These are phyloP conservation scores for Ectobius pallidus DNA, from an alignment of 2,888 invertebrate genomes.

Conservation along the genomic window DNA sequence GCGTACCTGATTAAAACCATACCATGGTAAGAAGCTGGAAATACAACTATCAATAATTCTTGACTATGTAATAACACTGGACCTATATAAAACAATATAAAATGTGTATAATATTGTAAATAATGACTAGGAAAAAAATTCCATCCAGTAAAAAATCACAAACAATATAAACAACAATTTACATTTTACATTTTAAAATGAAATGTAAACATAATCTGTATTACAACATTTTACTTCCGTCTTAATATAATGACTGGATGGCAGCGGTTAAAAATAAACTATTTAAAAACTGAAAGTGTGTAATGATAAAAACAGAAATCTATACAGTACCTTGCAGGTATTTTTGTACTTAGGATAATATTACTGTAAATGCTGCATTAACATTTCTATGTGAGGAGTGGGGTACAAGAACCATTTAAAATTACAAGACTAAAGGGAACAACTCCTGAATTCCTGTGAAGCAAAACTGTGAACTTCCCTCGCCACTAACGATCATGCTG, in stretches of 20 bases:
- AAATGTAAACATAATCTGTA: background rate
- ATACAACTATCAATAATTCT: background rate
- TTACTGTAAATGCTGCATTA: background rate
- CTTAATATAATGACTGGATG: conserved; percentile 1
- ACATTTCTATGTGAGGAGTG: too few species aligned
- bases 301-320: background rate
- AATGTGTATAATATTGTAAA: conserved; percentile 2
- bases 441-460: background rate
- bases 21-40: conserved; percentile 10
- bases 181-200: background rate
- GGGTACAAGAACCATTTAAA: background rate
- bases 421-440: background rate
- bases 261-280: background rate
- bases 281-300: background rate
- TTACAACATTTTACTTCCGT: background rate
- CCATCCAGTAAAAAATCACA: conserved; percentile 4
- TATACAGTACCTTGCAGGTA: background rate
- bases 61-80: conserved; percentile 15
- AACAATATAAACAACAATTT: background rate
- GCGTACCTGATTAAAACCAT: background rate
- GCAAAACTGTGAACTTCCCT: too few species aligned
- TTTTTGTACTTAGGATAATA: background rate
- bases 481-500: too few species aligned
- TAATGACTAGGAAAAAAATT: conserved; percentile 24
- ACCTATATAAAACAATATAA: background rate